phyloP scores from a whole-genome alignment of 2,113 vertebrate species.

The Pteropus alecto region DNA sequence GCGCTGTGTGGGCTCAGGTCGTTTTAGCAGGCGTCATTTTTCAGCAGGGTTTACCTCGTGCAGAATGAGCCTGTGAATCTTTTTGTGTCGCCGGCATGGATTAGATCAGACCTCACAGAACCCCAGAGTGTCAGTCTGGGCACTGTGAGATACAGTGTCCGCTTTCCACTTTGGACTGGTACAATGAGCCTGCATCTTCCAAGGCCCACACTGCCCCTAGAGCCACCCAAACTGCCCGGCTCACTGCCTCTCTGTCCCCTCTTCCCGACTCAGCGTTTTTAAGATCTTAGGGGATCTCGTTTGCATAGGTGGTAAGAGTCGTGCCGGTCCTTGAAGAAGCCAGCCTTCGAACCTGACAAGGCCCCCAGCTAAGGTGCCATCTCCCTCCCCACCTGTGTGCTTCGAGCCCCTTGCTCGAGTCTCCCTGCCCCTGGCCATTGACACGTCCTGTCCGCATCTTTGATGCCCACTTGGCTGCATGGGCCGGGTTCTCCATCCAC shows the following conservation, averaged over 20 bases:
- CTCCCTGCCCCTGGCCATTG: background rate
- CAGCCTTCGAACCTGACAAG: background rate
- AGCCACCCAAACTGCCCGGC: background rate
- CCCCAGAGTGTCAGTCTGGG: rapidly evolving
- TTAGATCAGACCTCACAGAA: background rate
- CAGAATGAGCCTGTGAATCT: background rate
- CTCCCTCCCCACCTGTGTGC: background rate
- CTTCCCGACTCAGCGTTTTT: background rate
- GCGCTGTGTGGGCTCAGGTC: background rate
- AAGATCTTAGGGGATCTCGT: background rate
- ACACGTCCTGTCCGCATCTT: background rate
- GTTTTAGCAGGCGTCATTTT: background rate
- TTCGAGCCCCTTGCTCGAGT: background rate
- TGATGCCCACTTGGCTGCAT: background rate
- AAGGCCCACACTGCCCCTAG: background rate
- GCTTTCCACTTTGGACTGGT: background rate
- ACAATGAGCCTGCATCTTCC: background rate
- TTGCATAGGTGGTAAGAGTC: background rate
- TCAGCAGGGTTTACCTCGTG: background rate
- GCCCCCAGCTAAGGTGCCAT: background rate
- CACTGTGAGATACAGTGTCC: background rate
- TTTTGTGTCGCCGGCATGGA: background rate
- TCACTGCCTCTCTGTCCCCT: background rate
- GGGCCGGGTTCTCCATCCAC: background rate
- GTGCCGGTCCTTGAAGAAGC: background rate